Percentiles rank a stretch among this genome's conserved stretches.
These are phyloP conservation scores for Gallinago undulata DNA, from an alignment of 2,113 vertebrate species.

Conservation along the genomic window DNA sequence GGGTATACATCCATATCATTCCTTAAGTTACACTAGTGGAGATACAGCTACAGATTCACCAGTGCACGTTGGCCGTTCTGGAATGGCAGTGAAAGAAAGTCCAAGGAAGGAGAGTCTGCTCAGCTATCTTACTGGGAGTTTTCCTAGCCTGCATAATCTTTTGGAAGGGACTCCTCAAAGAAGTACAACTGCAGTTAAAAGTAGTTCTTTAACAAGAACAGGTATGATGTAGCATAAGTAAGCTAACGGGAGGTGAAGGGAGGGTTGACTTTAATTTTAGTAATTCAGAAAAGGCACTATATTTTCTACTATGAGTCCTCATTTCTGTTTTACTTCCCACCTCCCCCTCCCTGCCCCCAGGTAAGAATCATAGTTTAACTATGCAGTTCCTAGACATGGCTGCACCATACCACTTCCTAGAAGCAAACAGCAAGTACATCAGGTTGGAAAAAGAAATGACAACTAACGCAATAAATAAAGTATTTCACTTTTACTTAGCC, in stretches of 20 bases:
- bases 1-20: conserved; percentile 97
- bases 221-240: conserved; percentile 68
- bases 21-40: conserved; percentile 95
- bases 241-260: neutral
- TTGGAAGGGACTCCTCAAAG: conserved; percentile 93
- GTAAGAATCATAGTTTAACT: neutral
- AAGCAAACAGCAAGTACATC: neutral
- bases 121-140: conserved; percentile 95
- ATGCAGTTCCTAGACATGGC: neutral
- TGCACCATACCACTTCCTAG: neutral
- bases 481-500: neutral
- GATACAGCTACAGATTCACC: conserved; percentile 97
- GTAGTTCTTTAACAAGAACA: conserved; percentile 89
- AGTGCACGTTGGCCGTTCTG: conserved; percentile 84
- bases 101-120: conserved; percentile 95
- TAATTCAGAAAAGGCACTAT: neutral
- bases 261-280: neutral
- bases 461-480: neutral
- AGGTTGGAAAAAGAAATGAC: neutral
- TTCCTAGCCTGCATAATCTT: conserved; percentile 94
- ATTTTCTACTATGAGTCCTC: neutral
- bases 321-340: neutral
- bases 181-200: conserved; percentile 82
- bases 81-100: conserved; percentile 86
- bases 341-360: rapidly evolving